Conservation (phyloP, 1,140 invertebrate species). For the Archivesica marissinica region DNA sequence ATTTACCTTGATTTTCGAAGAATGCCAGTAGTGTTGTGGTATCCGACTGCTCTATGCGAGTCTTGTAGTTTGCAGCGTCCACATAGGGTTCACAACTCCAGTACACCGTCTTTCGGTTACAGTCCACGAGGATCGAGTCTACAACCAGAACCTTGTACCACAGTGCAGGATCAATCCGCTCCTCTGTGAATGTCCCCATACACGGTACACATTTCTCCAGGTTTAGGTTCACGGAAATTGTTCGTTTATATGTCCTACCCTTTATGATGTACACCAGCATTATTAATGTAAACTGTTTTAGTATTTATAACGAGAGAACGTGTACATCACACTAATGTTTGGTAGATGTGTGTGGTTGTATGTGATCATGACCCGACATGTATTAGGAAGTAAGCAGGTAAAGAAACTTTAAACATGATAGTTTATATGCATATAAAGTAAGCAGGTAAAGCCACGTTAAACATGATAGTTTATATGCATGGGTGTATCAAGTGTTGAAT, state of each 20-base stretch:
- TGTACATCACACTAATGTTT: no score
- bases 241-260: background rate
- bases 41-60: no score
- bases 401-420: no score
- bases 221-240: background rate
- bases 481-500: no score
- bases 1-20: constrained; percentile 30
- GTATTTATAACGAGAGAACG: no score
- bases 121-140: constrained; percentile 35
- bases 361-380: no score
- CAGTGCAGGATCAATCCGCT: constrained; percentile 7
- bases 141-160: constrained; percentile 44
- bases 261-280: constrained; percentile 17
- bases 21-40: background rate
- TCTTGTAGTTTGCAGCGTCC: background rate
- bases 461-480: no score
- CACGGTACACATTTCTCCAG: constrained; percentile 9
- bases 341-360: no score
- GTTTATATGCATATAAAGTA: no score
- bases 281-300: no score
- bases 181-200: constrained; percentile 6
- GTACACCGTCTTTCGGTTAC: background rate
- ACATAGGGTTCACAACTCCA: constrained; percentile 9
- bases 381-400: no score
- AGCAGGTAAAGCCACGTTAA: no score